phyloP scores from a whole-genome alignment of 2,797 vertebrate genomes.

The Diplodus sargus region DNA sequence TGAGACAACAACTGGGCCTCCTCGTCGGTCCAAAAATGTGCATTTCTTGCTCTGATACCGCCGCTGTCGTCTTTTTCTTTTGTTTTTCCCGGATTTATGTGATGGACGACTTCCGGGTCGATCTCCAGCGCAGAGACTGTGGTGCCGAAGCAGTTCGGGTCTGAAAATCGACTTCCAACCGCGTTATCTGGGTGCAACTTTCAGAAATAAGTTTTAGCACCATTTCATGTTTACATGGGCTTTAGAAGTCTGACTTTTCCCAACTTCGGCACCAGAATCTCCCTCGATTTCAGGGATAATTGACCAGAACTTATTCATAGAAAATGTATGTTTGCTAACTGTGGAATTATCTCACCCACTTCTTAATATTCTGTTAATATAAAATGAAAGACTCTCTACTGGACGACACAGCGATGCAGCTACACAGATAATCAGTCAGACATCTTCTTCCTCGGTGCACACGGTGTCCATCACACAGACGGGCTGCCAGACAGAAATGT shows the following conservation, averaged over 20 bases:
- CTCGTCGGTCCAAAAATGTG: no score
- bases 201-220: no score
- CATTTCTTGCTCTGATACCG: no score
- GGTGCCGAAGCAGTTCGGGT: no score
- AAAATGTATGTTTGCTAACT: background rate
- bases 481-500: background rate
- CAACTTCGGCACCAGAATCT: background rate
- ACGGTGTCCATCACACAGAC: constrained; percentile 9
- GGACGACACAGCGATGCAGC: background rate
- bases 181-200: no score
- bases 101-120: no score
- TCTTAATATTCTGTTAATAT: background rate
- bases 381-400: background rate
- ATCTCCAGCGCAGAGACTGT: no score
- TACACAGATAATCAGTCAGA: background rate
- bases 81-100: no score
- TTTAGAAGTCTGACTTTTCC: background rate
- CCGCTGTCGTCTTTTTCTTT: no score
- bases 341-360: background rate
- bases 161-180: no score
- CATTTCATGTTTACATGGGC: no score
- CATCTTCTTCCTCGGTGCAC: background rate
- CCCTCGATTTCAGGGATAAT: background rate
- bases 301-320: background rate
- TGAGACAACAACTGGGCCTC: no score